Conservation (phyloP, 2,888 invertebrate genomes). For the Zaprionus lineosus region DNA sequence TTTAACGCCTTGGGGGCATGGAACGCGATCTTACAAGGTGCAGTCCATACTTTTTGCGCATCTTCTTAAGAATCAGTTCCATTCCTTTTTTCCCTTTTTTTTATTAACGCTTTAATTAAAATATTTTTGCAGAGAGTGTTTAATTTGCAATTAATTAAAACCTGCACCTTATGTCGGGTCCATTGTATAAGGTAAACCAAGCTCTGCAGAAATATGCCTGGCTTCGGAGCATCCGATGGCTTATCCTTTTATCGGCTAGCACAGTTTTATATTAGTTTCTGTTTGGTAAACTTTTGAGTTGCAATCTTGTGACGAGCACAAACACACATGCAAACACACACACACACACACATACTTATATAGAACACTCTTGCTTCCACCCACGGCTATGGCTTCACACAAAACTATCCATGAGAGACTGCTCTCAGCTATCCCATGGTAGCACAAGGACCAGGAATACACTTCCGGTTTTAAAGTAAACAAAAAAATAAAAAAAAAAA, state of each 20-base stretch:
- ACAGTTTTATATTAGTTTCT: constrained; percentile 22
- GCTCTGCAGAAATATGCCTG: too few relatives aligned
- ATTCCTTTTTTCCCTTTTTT: neutral
- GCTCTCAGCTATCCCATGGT: neutral
- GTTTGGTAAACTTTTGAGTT: constrained; percentile 34
- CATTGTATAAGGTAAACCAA: too few relatives aligned
- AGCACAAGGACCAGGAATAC: neutral
- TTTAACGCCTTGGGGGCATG: constrained; percentile 60
- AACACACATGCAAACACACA: constrained; percentile 10
- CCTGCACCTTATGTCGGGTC: too few relatives aligned
- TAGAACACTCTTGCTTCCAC: too few relatives aligned
- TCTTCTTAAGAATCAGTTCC: constrained; percentile 1
- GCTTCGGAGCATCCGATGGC: too few relatives aligned
- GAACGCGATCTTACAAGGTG: too few relatives aligned
- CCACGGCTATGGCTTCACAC: constrained; percentile 2
- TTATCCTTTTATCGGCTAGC: constrained; percentile 27
- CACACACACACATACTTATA: constrained; percentile 12
- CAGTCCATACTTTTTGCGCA: too few relatives aligned
- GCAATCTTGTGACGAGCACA: constrained; percentile 20
- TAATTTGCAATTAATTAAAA: too few relatives aligned
- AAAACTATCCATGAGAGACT: too few relatives aligned
- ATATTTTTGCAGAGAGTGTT: constrained; percentile 20
- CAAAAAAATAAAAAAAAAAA: too few relatives aligned
- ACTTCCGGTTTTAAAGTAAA: neutral
- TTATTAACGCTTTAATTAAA: neutral